Evolutionary conservation across 1,140 invertebrate species (phyloP).

Genomic region (Druon quercuslanigerum): DNA sequence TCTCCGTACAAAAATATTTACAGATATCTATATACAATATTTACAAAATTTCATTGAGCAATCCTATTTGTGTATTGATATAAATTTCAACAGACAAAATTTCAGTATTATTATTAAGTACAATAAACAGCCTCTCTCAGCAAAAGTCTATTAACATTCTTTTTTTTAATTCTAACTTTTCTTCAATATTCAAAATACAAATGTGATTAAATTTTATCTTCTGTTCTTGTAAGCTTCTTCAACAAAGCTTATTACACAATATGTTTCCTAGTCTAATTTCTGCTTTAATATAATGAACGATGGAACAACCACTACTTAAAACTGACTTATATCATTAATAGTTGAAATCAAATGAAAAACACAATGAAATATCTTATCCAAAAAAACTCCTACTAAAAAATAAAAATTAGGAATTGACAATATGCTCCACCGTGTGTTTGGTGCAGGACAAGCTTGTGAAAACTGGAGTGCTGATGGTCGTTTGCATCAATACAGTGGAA

Average conservation of each 20-base stretch:
- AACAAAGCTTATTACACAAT: no score
- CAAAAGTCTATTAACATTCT: no score
- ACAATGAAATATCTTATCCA: not conserved
- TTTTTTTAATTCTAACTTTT: no score
- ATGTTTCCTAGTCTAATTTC: no score
- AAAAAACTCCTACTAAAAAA: not conserved
- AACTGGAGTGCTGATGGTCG: slow-evolving; percentile 4
- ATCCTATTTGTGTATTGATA: not conserved
- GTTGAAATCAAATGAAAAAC: not conserved
- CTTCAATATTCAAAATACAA: no score
- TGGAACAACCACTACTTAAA: no score
- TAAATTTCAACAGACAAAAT: slow-evolving; percentile 1
- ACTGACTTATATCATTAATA: no score
- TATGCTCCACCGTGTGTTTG: slow-evolving; percentile 71
- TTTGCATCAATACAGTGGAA: slow-evolving; percentile 18
- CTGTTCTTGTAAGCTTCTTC: no score
- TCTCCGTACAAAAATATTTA: not conserved
- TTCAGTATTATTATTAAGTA: no score
- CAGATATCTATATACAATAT: slow-evolving; percentile 47
- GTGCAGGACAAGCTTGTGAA: slow-evolving; percentile 53
- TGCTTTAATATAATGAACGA: no score
- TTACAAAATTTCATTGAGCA: slow-evolving; percentile 42
- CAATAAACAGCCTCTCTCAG: no score
- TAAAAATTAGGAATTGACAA: slow-evolving; percentile 69
- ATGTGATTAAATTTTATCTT: no score